These are phyloP conservation scores for Wiebesia pumilae DNA, from an alignment of 1,140 invertebrate genomes.

Conservation along the genomic window DNA sequence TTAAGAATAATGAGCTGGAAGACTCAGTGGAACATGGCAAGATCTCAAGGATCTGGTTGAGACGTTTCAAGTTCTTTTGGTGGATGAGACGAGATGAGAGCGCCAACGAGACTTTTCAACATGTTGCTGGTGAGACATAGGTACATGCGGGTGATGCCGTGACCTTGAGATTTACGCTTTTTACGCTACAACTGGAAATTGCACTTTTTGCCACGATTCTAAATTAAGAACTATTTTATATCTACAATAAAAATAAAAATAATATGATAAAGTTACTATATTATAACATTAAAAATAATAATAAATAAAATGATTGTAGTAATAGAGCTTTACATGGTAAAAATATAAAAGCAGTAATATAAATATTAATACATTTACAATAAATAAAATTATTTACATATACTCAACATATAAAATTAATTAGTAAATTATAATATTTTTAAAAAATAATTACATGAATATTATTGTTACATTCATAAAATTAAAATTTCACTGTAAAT, in stretches of 20 bases:
- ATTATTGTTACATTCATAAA: too few species aligned
- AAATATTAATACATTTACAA: too few species aligned
- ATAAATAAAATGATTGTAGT: too few species aligned
- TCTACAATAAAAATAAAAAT: conserved; percentile 4
- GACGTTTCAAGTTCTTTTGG: conserved; percentile 86
- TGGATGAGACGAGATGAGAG: conserved; percentile 87
- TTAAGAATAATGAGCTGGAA: conserved; percentile 78
- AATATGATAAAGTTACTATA: background rate
- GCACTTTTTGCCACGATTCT: background rate
- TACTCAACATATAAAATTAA: too few species aligned
- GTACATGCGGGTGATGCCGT: conserved; percentile 67
- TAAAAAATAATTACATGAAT: too few species aligned
- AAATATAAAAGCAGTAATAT: too few species aligned
- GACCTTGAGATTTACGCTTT: background rate
- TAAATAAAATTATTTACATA: too few species aligned
- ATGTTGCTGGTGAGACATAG: conserved; percentile 83
- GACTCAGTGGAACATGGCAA: conserved; percentile 72
- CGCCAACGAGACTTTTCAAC: conserved; percentile 87
- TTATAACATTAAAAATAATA: too few species aligned
- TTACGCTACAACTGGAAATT: background rate
- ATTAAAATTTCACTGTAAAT: too few species aligned
- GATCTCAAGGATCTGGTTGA: conserved; percentile 80
- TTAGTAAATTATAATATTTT: too few species aligned
- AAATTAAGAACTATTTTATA: background rate
- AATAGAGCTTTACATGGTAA: too few species aligned